Conservation (phyloP, 2,797 vertebrate genomes). For the Lagodon rhomboides region DNA sequence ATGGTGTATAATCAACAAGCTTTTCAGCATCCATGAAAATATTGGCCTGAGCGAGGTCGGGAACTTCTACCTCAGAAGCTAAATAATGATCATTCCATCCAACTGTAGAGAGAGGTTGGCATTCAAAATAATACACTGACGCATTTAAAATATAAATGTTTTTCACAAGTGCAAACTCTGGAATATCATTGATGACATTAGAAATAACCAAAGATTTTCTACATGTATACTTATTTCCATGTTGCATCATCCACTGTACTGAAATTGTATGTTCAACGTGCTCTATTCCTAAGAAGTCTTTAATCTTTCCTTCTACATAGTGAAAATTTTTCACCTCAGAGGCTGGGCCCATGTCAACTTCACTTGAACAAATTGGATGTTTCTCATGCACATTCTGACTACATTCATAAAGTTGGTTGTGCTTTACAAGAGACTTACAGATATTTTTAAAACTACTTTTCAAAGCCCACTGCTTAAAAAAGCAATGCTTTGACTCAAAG, state of each 20-base stretch:
- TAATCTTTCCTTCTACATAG: constrained; percentile 44
- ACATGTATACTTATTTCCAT: constrained; percentile 50
- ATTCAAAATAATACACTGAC: constrained; percentile 38
- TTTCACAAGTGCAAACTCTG: constrained; percentile 9
- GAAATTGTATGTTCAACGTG: not conserved
- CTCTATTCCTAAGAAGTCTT: constrained; percentile 33
- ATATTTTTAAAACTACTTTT: constrained; percentile 40
- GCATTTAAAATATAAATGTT: constrained; percentile 40
- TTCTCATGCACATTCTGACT: constrained; percentile 40
- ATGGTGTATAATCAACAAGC: constrained; percentile 9
- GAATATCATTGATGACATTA: constrained; percentile 11
- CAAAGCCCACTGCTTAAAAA: constrained; percentile 47
- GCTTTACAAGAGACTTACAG: constrained; percentile 47
- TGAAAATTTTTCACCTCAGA: constrained; percentile 41
- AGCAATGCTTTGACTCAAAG: constrained; percentile 47
- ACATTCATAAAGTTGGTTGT: constrained; percentile 51
- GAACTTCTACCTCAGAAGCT: constrained; percentile 43
- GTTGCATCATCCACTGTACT: constrained; percentile 4
- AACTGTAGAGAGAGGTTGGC: constrained; percentile 26
- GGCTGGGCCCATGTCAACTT: constrained; percentile 36
- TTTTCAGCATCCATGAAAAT: not conserved
- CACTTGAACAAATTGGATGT: constrained; percentile 39
- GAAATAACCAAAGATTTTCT: constrained; percentile 42
- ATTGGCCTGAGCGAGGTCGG: not conserved
- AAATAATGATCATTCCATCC: constrained; percentile 34